phyloP scores from a whole-genome alignment of 2,113 vertebrate genomes.

The Lophotis ruficrista region DNA sequence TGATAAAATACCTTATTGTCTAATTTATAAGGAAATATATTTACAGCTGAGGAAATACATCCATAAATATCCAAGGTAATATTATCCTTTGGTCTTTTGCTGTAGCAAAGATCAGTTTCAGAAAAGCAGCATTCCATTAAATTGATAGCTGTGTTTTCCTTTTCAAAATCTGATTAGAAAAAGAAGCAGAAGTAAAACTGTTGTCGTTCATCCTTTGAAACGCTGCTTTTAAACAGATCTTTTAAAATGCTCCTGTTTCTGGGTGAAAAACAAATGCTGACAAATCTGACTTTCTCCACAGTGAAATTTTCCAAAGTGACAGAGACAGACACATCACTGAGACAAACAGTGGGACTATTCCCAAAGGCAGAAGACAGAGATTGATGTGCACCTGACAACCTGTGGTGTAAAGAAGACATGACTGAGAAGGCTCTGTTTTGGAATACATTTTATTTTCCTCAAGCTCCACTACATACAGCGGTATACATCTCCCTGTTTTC shows the following conservation, averaged over 20 bases:
- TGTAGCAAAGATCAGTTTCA: conserved; percentile 10
- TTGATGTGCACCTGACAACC: neutral
- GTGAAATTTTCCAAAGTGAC: neutral
- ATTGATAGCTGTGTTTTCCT: conserved; percentile 18
- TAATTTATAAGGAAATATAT: neutral
- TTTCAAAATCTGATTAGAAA: conserved; percentile 31
- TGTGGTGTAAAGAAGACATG: neutral
- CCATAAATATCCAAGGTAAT: neutral
- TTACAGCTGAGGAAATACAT: neutral
- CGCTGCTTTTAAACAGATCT: neutral
- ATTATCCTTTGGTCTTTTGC: neutral
- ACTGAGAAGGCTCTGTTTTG: neutral
- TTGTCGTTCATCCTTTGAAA: neutral
- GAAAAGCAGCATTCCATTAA: conserved; percentile 5
- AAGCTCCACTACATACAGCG: neutral
- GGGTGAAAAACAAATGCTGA: neutral
- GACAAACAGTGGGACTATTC: neutral
- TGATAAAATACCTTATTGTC: neutral
- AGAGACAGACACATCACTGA: neutral
- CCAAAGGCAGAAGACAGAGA: neutral
- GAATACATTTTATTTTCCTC: neutral
- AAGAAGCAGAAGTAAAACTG: neutral
- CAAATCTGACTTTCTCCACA: neutral
- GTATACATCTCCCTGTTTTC: neutral
- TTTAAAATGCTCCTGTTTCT: neutral